Evolutionary conservation across 2,113 vertebrate species (phyloP), one percentile per base, ranked within the genome.

Genomic region (Rhabdornis inornatus): DNA sequence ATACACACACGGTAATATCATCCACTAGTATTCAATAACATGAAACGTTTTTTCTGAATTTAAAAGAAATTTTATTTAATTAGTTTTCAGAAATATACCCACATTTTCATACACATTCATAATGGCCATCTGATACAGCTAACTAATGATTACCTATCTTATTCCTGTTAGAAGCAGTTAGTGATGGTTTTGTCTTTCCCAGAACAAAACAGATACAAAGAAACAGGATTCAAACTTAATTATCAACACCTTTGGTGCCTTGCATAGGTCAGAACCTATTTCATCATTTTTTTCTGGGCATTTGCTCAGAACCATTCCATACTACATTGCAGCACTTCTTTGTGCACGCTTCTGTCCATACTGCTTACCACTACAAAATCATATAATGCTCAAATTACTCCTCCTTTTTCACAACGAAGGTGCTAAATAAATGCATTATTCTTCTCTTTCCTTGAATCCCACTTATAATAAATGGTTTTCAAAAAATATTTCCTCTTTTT

Each of bases 1-100:
- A 69, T 45, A 70, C 15, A 59, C 14, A 33, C 9, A 11, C 0
- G 0, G 22, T n/a, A 68, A 14, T 24, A 87, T 39, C 22, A 52
- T 40, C 25, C 31, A 69, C 20, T 53, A 57, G 17, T 27, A 69
- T 11, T 83, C 25, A 82, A 21, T n/a, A 72, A 64, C 18, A 40
- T 19, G 5, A 80, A 81, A 31, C 0, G 2, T 71, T 68, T 50
- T 50, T 49, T 45, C 20, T 45, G 13, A 1, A 44, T 83, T 75
- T 42, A 66, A 75, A 85, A 63, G 1, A 19, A 31, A n/a, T 82
- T 61, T 79, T 63, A 57, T 37, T 79, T 69, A n/a, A 14, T 66
- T 57, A 49, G 5, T 66, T 88, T 42, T 83, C 20, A 83, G 39
- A 92, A 82, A 49, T 24, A 88, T 4, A 49, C 6, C 6, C 7